A percentile compares a stretch with the other conserved stretches of the same genome.
Evolutionary conservation across 2,113 vertebrate genomes (phyloP).

Genomic region (Percopsis transmontana): DNA sequence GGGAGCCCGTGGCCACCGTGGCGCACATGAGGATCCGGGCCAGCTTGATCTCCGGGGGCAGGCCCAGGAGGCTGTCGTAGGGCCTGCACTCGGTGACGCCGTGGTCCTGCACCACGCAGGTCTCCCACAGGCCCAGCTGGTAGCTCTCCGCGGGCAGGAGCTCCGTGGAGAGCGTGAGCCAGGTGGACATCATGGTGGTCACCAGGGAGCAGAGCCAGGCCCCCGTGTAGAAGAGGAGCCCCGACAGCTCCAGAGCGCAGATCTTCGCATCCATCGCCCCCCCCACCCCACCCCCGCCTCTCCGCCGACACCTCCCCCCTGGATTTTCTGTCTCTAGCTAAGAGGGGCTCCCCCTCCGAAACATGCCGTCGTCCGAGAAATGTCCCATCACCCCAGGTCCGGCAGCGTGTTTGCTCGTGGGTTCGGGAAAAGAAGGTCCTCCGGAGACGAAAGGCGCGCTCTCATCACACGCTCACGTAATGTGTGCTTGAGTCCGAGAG

Average conservation of each 20-base stretch:
- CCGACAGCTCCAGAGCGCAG: constrained; percentile 58
- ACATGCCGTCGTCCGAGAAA: neutral
- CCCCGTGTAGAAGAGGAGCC: constrained; percentile 47
- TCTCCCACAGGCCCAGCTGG: constrained; percentile 75
- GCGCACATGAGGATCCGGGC: constrained; percentile 60
- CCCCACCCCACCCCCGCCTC: neutral
- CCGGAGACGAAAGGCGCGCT: no score
- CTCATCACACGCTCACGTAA: neutral
- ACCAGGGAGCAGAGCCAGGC: constrained; percentile 71
- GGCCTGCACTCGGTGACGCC: constrained; percentile 58
- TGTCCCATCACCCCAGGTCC: neutral
- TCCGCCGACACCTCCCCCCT: neutral
- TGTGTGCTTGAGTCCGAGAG: constrained; percentile 1
- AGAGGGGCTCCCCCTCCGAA: neutral
- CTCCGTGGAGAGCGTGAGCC: constrained; percentile 69
- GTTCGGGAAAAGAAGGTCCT: no score
- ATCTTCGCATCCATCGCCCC: constrained; percentile 49
- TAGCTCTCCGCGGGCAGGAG: constrained; percentile 67
- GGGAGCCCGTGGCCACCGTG: constrained; percentile 41
- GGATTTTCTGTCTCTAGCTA: neutral
- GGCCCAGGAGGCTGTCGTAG: constrained; percentile 56
- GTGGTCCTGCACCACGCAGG: constrained; percentile 64
- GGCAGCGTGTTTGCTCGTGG: no score
- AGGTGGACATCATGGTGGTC: constrained; percentile 69
- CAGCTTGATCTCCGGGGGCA: constrained; percentile 58